These are phyloP conservation scores for Hyperoplus immaculatus DNA, from an alignment of 2,797 vertebrate genomes.

Conservation along the genomic window DNA sequence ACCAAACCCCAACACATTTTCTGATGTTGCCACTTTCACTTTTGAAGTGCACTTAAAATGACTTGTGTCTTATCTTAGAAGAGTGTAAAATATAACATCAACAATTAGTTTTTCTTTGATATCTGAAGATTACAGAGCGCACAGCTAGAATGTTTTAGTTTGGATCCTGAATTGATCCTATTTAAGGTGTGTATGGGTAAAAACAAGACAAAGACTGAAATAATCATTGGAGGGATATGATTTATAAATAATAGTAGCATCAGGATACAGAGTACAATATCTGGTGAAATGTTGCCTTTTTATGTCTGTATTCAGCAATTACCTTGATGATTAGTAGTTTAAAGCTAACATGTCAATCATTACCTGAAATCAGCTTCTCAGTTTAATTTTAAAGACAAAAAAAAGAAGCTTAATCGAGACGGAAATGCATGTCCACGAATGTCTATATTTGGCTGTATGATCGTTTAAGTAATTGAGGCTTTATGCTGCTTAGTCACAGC, in stretches of 20 bases:
- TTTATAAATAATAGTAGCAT: neutral
- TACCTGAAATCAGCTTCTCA: too few relatives aligned
- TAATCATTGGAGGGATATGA: neutral
- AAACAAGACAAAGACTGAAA: neutral
- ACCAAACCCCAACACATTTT: neutral
- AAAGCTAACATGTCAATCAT: too few relatives aligned
- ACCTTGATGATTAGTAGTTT: too few relatives aligned
- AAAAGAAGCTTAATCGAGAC: too few relatives aligned
- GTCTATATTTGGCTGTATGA: neutral
- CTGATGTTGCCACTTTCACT: neutral
- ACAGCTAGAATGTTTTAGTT: neutral
- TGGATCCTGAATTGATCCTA: too few relatives aligned
- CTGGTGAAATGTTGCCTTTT: neutral
- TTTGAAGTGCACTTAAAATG: neutral
- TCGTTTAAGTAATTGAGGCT: neutral
- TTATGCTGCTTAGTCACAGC: neutral
- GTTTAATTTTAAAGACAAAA: too few relatives aligned
- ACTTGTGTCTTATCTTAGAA: neutral
- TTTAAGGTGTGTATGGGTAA: too few relatives aligned
- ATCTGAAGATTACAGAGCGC: neutral
- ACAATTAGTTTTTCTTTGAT: neutral
- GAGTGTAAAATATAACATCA: neutral
- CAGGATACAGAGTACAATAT: neutral
- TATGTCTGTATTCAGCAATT: neutral
- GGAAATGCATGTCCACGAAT: neutral